Conservation (phyloP, 2,888 invertebrate species). For the Hypolimnas misippus region DNA sequence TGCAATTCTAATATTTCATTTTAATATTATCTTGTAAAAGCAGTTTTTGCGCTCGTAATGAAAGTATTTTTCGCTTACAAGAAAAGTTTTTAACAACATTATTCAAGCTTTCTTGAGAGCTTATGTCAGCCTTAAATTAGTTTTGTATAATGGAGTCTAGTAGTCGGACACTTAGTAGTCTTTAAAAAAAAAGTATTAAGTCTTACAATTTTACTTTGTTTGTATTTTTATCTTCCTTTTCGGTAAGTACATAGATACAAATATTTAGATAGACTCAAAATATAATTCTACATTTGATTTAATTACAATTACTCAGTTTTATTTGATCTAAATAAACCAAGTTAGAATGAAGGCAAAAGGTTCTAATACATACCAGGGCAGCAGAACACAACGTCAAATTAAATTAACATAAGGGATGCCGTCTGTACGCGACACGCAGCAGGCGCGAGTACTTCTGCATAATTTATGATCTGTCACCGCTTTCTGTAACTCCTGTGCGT, state of each 20-base stretch:
- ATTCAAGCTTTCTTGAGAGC: background rate
- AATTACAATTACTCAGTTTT: no score
- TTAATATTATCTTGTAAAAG: background rate
- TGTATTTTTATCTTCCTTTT: no score
- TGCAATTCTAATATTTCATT: background rate
- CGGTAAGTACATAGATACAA: no score
- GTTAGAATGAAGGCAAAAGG: background rate
- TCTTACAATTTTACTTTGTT: no score
- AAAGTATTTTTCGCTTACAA: background rate
- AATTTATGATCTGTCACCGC: slow-evolving; percentile 50
- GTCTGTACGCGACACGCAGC: slow-evolving; percentile 50
- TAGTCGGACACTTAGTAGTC: background rate
- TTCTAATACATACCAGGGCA: slow-evolving; percentile 18
- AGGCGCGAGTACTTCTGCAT: slow-evolving; percentile 51
- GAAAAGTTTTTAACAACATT: background rate
- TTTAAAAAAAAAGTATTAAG: background rate
- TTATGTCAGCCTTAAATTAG: background rate
- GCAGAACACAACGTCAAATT: slow-evolving; percentile 55
- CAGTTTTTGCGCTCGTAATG: background rate
- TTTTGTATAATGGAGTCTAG: background rate
- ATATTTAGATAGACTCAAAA: no score
- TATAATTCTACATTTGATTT: no score
- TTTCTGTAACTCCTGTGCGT: slow-evolving; percentile 5
- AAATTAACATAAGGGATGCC: slow-evolving; percentile 69
- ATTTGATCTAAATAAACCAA: no score